phyloP scores from a whole-genome alignment of 2,888 invertebrate species.

The Ischnura elegans region DNA sequence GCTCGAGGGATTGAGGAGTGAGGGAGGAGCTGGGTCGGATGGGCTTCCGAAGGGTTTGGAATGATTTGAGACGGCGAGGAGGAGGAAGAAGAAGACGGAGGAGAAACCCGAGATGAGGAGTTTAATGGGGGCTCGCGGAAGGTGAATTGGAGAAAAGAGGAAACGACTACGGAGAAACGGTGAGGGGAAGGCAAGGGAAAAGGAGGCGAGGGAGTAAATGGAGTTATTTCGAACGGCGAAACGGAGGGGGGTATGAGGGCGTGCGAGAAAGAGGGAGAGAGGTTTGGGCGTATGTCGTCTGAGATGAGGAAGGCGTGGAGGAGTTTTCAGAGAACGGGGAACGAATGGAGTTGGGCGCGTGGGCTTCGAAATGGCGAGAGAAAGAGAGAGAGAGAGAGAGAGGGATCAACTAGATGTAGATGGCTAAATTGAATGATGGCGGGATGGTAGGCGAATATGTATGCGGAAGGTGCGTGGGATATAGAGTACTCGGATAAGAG shows the following conservation, averaged over 20 bases:
- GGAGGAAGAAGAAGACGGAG: constrained; percentile 15
- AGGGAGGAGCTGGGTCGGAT: not conserved
- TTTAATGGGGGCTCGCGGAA: constrained; percentile 46
- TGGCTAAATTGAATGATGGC: not conserved
- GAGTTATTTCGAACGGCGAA: constrained; percentile 37
- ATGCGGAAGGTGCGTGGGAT: no score
- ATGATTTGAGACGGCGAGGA: constrained; percentile 31
- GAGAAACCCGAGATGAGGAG: constrained; percentile 57
- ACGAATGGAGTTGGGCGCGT: not conserved
- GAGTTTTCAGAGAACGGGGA: not conserved
- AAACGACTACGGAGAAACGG: not conserved
- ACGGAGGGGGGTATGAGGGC: not conserved
- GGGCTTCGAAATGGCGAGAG: not conserved
- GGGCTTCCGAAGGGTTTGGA: not conserved
- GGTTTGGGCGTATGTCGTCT: not conserved
- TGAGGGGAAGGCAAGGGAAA: not conserved
- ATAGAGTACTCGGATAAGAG: no score
- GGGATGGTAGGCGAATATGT: not conserved
- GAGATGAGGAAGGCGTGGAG: not conserved
- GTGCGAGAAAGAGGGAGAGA: not conserved
- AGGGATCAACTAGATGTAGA: not conserved
- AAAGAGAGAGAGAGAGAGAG: no score
- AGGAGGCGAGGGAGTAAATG: constrained; percentile 45
- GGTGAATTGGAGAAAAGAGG: constrained; percentile 14
- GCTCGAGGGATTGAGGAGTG: not conserved